A percentile compares a stretch with the other conserved stretches of the same genome.
phyloP scores from a whole-genome alignment of 2,888 invertebrate species.

The Itoplectis maculator region DNA sequence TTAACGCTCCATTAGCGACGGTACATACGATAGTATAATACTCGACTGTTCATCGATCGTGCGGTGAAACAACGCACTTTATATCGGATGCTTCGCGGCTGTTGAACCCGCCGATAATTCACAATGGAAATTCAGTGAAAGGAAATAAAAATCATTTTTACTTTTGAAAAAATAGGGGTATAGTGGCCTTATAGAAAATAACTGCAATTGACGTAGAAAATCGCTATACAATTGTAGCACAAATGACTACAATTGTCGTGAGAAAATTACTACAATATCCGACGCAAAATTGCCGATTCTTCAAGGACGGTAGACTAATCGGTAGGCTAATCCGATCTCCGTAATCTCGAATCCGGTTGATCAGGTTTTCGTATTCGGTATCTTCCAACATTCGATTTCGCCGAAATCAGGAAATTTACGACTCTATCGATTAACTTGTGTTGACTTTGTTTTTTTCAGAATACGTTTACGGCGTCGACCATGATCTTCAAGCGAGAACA shows the following conservation, averaged over 20 bases:
- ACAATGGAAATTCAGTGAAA: background rate
- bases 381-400: no score
- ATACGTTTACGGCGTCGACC: slow-evolving; percentile 82
- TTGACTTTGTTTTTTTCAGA: slow-evolving; percentile 75
- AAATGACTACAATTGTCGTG: no score
- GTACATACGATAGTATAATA: slow-evolving; percentile 14
- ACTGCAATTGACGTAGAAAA: no score
- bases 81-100: slow-evolving; percentile 12
- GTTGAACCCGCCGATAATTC: background rate
- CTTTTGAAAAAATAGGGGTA: no score
- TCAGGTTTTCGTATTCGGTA: no score
- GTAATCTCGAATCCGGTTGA: no score
- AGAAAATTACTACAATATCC: no score
- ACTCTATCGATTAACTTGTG: background rate
- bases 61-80: background rate
- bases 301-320: no score
- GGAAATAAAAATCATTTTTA: background rate
- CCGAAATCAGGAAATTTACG: background rate
- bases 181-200: no score
- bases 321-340: no score
- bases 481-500: slow-evolving; percentile 82
- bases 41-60: background rate
- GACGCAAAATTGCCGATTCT: no score
- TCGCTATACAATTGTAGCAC: no score
- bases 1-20: slow-evolving; percentile 55